Base-by-base conservation (phyloP, 2,797 vertebrate genomes). In the Acrocephalus scirpaceus region DNA sequence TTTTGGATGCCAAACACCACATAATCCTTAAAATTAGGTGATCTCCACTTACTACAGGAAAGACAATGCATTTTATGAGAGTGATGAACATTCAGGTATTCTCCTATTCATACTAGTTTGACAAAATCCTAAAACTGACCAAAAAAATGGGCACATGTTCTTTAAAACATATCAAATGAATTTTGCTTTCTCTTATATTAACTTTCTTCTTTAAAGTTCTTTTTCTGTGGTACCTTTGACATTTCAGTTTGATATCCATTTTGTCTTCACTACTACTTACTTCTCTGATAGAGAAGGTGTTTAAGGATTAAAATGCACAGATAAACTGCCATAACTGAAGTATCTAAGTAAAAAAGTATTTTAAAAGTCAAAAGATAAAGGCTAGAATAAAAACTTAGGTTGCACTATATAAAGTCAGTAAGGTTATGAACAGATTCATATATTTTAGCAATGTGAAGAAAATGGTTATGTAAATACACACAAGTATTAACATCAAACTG, bases 401-500 rank as follows among this genome's bases (percentile, higher is more conserved):
- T 98, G 97, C 96, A 97, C 97, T 97, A 97, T 96, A 93, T 95
- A 96, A 97, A 98, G 97, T 98, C 98, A 98, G 97, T 98, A 95
- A 97, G 95, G 93, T 97, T 97, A 98, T 97, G 97, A 97, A 97
- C 90, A 98, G 93, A 94, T 97, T 97, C 93, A 96, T 96, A 95
- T 96, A 96, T 97, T 98, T 98, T 97, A 98, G 97, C 97, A 98
- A 97, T 96, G 97, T 97, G 97, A 97, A 98, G 98, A 98, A 98
- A 99, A 98, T 97, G 98, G 98, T 98, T 99, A 98, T 98, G 99
- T 98, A 99, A 99, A 99, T 98, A 98, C 98, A 98, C 98, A 98
- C 98, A 98, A 99, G 98, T 99, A 99, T 99, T 98, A 99, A 99
- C 99, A 99, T 98, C 98, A 97, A 98, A 98, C 98, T 98, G 98